A percentile compares a stretch with the other conserved stretches of the same genome.
phyloP scores from a whole-genome alignment of 2,797 vertebrate genomes.

The Catharus ustulatus region DNA sequence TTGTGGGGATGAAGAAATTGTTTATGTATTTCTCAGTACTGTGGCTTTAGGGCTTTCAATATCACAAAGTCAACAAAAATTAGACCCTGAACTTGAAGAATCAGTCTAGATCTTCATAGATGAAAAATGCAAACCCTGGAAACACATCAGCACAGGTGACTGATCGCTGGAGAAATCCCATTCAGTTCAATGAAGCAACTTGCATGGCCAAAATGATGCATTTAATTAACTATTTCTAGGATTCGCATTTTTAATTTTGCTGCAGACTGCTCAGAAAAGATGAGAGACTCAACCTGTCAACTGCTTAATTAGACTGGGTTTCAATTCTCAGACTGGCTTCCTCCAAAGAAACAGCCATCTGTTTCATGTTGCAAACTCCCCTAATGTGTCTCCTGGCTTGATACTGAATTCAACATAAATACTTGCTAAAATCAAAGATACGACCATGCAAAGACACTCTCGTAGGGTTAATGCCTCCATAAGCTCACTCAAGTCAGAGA shows the following conservation, averaged over 20 bases:
- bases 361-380: not conserved
- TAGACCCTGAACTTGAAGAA: not conserved
- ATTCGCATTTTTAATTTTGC: conserved; percentile 25
- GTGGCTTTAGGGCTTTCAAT: not conserved
- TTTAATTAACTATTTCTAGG: conserved; percentile 14
- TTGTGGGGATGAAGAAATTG: not conserved
- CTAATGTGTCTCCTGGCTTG: not conserved
- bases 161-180: not conserved
- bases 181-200: not conserved
- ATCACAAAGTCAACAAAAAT: not conserved
- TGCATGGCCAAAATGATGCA: not conserved
- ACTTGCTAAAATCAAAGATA: not conserved
- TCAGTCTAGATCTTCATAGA: not conserved
- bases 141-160: not conserved
- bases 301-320: conserved; percentile 9
- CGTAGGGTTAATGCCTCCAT: not conserved
- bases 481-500: not conserved
- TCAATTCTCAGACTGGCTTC: conserved; percentile 3
- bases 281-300: conserved; percentile 33
- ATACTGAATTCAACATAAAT: not conserved
- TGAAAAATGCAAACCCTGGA: not conserved
- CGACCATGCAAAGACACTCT: not conserved
- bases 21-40: not conserved
- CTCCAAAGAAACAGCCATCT: conserved; percentile 26
- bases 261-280: conserved; percentile 41